phyloP scores from a whole-genome alignment of 2,113 vertebrate species.

The Typhlomys cinereus region DNA sequence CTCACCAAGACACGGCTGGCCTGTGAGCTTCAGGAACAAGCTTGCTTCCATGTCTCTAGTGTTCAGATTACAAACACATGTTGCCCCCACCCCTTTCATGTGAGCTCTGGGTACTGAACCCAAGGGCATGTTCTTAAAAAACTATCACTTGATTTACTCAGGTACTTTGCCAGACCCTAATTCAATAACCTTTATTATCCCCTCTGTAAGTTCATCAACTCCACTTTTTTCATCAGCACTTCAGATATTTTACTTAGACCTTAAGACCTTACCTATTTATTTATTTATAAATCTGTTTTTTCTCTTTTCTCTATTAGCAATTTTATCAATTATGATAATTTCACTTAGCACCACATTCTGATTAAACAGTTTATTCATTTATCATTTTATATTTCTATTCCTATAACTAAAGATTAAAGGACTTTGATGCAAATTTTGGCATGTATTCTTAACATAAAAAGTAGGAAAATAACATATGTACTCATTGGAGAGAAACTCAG shows the following conservation, averaged over 20 bases:
- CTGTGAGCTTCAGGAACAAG: background rate
- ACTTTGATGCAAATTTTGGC: too few relatives aligned
- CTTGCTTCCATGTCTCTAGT: background rate
- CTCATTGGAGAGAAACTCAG: too few relatives aligned
- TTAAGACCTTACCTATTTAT: background rate
- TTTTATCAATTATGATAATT: background rate
- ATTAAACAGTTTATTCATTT: too few relatives aligned
- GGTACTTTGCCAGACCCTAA: background rate
- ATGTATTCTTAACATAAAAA: too few relatives aligned
- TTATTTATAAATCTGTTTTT: background rate
- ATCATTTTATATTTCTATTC: too few relatives aligned
- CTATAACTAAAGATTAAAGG: too few relatives aligned
- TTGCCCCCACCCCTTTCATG: background rate
- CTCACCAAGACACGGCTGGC: background rate
- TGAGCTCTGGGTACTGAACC: background rate
- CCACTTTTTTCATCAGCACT: background rate
- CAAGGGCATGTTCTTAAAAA: background rate
- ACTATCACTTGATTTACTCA: background rate
- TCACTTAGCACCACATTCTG: background rate
- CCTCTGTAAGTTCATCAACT: conserved; percentile 1
- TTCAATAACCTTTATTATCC: background rate
- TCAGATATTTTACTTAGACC: background rate
- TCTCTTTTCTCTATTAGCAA: background rate
- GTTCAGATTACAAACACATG: background rate
- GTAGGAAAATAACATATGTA: too few relatives aligned